These are phyloP conservation scores for Nomada ferruginata DNA, from an alignment of 2,888 invertebrate species.

Conservation along the genomic window DNA sequence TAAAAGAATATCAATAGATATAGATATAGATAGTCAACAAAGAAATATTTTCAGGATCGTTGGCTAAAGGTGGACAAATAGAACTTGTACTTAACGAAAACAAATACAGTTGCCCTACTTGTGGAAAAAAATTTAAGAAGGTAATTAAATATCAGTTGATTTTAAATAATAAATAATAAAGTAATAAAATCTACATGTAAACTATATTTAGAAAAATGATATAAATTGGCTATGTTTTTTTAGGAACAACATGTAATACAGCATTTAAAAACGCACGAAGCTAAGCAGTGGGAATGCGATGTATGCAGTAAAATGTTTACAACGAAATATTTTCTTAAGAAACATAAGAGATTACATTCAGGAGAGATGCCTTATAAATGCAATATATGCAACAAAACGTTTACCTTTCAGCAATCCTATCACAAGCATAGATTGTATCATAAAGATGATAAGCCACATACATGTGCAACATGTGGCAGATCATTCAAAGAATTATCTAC, in stretches of 20 bases:
- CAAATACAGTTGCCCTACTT: conserved; percentile 82
- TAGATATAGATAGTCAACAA: conserved; percentile 19
- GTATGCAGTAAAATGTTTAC: conserved; percentile 94
- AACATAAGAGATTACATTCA: conserved; percentile 93
- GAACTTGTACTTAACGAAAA: conserved; percentile 72
- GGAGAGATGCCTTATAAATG: conserved; percentile 96
- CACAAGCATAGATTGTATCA: conserved; percentile 95
- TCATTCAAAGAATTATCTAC: conserved; percentile 95
- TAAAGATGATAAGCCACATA: conserved; percentile 92
- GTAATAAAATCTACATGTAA: not conserved
- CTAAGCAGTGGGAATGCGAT: conserved; percentile 94
- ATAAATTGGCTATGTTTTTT: conserved; percentile 31
- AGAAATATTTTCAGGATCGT: conserved; percentile 63
- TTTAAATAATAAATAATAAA: no score
- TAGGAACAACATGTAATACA: conserved; percentile 85
- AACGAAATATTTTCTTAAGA: conserved; percentile 95
- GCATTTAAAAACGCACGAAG: conserved; percentile 86
- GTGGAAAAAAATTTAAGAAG: conserved; percentile 84
- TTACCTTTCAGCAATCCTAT: conserved; percentile 95
- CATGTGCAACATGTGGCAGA: conserved; percentile 91
- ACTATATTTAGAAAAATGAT: not conserved
- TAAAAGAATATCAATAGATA: not conserved
- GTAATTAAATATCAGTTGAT: conserved; percentile 66
- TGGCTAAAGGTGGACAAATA: conserved; percentile 70
- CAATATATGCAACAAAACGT: conserved; percentile 92